Evolutionary conservation across 2,113 vertebrate genomes (phyloP).

Genomic region (Pedetes capensis): DNA sequence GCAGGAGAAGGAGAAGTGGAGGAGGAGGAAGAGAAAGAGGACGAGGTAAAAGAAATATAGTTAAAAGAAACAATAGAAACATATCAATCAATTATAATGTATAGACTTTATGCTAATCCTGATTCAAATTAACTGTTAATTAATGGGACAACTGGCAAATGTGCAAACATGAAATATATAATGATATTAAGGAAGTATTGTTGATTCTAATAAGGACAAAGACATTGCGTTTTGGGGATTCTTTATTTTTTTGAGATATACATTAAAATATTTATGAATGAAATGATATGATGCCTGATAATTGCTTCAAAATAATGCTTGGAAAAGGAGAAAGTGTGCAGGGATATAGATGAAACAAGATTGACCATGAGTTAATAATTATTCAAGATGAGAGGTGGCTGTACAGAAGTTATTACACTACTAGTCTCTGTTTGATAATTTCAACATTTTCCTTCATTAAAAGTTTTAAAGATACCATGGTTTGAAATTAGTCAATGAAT

Average conservation of each 20-base stretch:
- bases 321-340: background rate
- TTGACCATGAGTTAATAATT: background rate
- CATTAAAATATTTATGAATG: background rate
- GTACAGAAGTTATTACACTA: background rate
- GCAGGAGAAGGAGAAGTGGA: background rate
- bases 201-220: background rate
- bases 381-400: background rate
- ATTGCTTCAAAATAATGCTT: background rate
- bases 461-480: background rate
- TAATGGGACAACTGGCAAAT: background rate
- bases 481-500: constrained; percentile 7
- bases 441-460: constrained; percentile 8
- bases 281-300: background rate
- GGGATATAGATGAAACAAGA: background rate
- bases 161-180: background rate
- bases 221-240: background rate
- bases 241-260: background rate
- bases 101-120: background rate
- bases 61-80: background rate
- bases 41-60: background rate
- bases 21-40: fast-evolving
- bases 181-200: background rate
- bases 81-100: background rate
- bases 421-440: background rate
- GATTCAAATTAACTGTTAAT: background rate